A percentile compares a stretch with the other conserved stretches of the same genome.
These are phyloP conservation scores for Andricus quercusramuli DNA, from an alignment of 2,888 invertebrate genomes.

Conservation along the genomic window DNA sequence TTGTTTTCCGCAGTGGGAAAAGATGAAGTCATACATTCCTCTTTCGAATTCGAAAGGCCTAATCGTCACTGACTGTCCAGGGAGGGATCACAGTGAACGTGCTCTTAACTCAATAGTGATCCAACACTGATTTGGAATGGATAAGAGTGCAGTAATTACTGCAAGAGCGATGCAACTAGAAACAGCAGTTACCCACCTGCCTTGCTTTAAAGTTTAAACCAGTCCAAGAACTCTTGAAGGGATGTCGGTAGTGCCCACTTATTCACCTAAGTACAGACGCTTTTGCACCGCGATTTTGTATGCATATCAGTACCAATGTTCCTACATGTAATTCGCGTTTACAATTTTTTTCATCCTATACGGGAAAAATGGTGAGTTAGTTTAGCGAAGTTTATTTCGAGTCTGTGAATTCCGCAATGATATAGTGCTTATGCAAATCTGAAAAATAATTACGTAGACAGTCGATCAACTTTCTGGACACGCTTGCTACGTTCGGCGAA, in stretches of 20 bases:
- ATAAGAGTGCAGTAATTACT: slow-evolving; percentile 65
- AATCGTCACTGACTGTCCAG: slow-evolving; percentile 32
- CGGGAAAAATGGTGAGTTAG: not conserved
- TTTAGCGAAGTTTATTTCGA: not conserved
- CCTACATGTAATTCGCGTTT: slow-evolving; percentile 48
- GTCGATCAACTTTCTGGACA: not conserved
- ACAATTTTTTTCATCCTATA: slow-evolving; percentile 48
- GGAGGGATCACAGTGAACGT: slow-evolving; percentile 20
- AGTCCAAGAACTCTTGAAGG: slow-evolving; percentile 55
- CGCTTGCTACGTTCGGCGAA: not conserved
- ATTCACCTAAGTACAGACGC: slow-evolving; percentile 48
- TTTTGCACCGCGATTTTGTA: slow-evolving; percentile 44
- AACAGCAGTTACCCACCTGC: slow-evolving; percentile 68
- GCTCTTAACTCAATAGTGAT: slow-evolving; percentile 19
- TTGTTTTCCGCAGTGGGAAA: slow-evolving; percentile 6
- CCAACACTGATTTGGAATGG: slow-evolving; percentile 45
- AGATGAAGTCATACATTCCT: slow-evolving; percentile 39
- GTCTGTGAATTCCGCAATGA: not conserved
- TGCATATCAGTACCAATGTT: slow-evolving; percentile 46
- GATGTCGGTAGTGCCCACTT: slow-evolving; percentile 54
- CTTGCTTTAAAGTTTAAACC: slow-evolving; percentile 55
- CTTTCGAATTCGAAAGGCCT: slow-evolving; percentile 37
- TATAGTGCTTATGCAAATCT: not conserved
- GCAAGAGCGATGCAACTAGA: slow-evolving; percentile 64
- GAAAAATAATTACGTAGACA: not conserved